Base-by-base conservation (phyloP, 2,888 invertebrate species). In the Noctua pronuba region DNA sequence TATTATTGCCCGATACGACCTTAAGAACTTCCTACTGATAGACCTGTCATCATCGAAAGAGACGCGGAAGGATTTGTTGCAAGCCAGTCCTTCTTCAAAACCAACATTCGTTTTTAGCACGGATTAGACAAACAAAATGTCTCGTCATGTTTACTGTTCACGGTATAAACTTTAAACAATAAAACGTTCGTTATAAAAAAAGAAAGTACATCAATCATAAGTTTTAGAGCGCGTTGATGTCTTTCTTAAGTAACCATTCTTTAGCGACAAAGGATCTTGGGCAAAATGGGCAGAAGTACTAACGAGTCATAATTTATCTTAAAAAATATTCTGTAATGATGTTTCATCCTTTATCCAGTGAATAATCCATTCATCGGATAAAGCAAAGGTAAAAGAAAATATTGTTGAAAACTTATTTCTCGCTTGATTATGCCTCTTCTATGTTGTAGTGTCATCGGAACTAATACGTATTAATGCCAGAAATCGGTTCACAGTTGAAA, bases 191-290 rank as follows among this genome's bases (percentile, higher is more conserved):
- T 58, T 21, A 21, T 10, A 31, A 18, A 62, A 60, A 65, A 41
- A 62, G 1, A 38, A 62, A 24, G 24, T 24, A 35, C 5, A 24
- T 1, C 24, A 64, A 24, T 64, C 2, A 21, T 13, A 21, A 10
- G 11, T 41, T 28, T 35, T 6, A 3, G 10, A 52, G 41, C 80
- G 73, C 65, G 41, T 66, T 49, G 60, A 67, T 77, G 66, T 77
- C 67, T 67, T 73, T 80, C 24, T 49, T 49, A 60, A 16, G 41
- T 52, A n/a, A 49, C n/a, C 7, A n/a, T n/a, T 21, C 0, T 52
- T 52, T 52, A 60, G 21, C 16, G 60, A 78, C 28, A 38, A 38
- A 38, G 24, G 64, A 21, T 35, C 4, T 62, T 35, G 4, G 28
- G 16, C 58, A 16, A 28, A 52, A 52, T 52, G 52, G 10, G 18